Conservation (phyloP, 2,113 vertebrate genomes). For the Sapayoa aenigma region DNA sequence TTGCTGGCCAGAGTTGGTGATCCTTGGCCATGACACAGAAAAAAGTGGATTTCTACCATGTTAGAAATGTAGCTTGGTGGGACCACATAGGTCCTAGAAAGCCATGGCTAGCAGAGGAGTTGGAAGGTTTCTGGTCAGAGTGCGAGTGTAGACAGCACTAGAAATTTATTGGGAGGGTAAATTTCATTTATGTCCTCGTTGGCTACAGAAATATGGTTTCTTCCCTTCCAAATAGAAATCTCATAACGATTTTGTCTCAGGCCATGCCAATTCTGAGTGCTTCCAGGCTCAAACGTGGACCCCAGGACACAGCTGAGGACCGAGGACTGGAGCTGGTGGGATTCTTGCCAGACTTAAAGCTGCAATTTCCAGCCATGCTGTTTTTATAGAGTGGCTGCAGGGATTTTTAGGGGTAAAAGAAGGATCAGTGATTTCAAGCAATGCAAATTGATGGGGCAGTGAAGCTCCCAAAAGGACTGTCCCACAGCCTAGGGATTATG, state of each 20-base stretch:
- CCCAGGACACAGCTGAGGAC: not conserved
- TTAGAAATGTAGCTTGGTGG: not conserved
- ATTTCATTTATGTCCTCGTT: not conserved
- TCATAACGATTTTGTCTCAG: not conserved
- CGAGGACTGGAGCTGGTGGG: not conserved
- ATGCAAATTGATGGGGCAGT: not conserved
- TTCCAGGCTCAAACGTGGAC: not conserved
- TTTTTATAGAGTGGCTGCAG: not conserved
- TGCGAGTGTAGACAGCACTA: not conserved
- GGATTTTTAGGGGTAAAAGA: not conserved
- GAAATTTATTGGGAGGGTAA: not conserved
- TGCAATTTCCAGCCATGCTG: not conserved
- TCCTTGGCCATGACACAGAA: not conserved
- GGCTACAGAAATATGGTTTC: not conserved
- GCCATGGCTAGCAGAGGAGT: not conserved
- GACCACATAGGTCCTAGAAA: not conserved
- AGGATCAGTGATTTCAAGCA: not conserved
- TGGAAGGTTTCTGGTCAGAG: not conserved
- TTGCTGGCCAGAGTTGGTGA: not conserved
- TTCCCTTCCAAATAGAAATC: not conserved
- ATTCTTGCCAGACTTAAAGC: not conserved
- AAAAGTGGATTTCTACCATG: not conserved
- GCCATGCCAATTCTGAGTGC: not conserved
- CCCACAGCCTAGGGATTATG: too few species aligned
- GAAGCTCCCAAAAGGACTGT: too few species aligned